phyloP scores from a whole-genome alignment of 2,113 vertebrate species.

The Aptenodytes patagonicus region DNA sequence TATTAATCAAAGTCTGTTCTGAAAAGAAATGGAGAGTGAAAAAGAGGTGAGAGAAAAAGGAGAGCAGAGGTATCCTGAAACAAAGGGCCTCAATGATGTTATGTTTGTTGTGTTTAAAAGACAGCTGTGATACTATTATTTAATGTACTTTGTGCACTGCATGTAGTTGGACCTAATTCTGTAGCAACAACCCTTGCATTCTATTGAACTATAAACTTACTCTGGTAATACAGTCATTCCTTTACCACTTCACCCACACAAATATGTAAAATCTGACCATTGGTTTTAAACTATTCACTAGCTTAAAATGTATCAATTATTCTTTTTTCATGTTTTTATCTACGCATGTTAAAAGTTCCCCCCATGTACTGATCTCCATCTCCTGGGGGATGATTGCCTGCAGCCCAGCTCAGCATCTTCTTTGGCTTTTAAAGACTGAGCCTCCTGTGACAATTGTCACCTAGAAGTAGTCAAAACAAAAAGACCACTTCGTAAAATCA shows the following conservation, averaged over 20 bases:
- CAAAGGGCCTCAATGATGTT: neutral
- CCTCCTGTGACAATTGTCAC: neutral
- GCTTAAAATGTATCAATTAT: neutral
- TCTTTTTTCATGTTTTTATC: neutral
- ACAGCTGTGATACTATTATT: neutral
- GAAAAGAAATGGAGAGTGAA: neutral
- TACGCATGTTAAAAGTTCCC: neutral
- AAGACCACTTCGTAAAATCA: neutral
- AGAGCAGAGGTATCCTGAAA: neutral
- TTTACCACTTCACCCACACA: neutral
- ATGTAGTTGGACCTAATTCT: neutral
- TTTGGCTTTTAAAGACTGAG: neutral
- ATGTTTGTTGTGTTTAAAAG: neutral
- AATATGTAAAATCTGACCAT: neutral
- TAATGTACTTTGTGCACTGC: neutral
- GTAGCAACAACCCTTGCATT: neutral
- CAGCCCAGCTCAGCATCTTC: neutral
- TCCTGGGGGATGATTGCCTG: neutral
- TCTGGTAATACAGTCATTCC: neutral
- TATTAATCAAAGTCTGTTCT: neutral
- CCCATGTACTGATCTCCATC: neutral
- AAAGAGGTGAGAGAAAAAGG: neutral
- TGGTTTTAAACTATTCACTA: neutral
- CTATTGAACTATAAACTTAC: neutral
- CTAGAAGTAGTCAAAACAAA: neutral